A percentile compares a stretch with the other conserved stretches of the same genome.
phyloP scores from a whole-genome alignment of 2,797 vertebrate species.

The Buphagus erythrorhynchus region DNA sequence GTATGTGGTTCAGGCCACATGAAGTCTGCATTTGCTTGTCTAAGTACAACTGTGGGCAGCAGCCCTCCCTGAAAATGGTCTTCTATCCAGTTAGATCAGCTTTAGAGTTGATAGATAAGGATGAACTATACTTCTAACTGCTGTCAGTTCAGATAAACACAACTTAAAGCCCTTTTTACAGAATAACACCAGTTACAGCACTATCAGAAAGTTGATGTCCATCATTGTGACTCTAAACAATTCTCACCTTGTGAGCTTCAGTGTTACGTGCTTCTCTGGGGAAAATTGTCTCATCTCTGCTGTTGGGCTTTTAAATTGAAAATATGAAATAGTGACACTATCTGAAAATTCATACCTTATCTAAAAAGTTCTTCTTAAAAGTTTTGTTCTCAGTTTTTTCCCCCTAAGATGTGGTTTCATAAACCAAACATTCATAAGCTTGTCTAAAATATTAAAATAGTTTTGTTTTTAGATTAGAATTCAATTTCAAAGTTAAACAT shows the following conservation, averaged over 20 bases:
- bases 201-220: background rate
- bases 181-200: background rate
- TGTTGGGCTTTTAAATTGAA: background rate
- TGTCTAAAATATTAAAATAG: background rate
- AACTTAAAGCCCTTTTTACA: background rate
- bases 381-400: background rate
- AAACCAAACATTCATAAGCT: background rate
- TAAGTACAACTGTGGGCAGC: background rate
- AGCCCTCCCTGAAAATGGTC: background rate
- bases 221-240: background rate
- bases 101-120: background rate
- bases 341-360: background rate
- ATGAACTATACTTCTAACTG: background rate
- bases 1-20: fast-evolving
- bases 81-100: background rate
- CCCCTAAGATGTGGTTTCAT: background rate
- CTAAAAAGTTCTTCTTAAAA: background rate
- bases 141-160: background rate
- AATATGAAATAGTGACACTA: background rate
- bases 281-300: background rate
- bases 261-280: fast-evolving
- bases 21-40: background rate
- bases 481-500: background rate
- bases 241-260: background rate
- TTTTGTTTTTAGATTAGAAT: background rate